phyloP scores from a whole-genome alignment of 2,797 vertebrate species.

The Acrocephalus scirpaceus region DNA sequence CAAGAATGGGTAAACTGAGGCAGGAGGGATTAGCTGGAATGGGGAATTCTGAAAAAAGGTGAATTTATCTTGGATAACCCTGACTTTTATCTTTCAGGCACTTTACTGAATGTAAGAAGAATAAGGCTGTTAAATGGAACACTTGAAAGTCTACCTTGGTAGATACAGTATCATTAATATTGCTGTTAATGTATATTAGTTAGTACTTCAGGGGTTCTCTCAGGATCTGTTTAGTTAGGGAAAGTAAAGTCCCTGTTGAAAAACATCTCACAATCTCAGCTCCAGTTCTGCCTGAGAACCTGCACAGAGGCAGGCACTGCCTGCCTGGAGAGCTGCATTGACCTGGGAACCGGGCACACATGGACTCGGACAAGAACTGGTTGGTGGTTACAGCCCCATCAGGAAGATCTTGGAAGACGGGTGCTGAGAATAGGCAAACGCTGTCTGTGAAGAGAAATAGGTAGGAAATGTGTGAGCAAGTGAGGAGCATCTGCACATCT shows the following conservation, averaged over 20 bases:
- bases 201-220: neutral
- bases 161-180: neutral
- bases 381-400: neutral
- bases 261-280: fast-evolving
- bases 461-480: fast-evolving
- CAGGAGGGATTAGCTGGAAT: neutral
- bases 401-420: neutral
- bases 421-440: neutral
- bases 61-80: neutral
- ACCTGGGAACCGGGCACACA: neutral
- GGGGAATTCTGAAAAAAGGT: neutral
- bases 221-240: neutral
- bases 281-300: neutral
- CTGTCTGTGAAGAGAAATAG: neutral
- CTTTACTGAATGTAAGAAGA: neutral
- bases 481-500: neutral
- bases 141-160: neutral
- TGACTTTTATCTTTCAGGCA: neutral
- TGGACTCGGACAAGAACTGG: neutral
- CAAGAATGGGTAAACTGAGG: neutral
- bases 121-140: neutral
- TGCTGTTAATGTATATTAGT: neutral
- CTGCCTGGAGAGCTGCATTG: neutral
- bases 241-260: neutral
- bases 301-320: neutral